Base-by-base conservation (phyloP, 2,113 vertebrate species). In the Arothron firmamentum region DNA sequence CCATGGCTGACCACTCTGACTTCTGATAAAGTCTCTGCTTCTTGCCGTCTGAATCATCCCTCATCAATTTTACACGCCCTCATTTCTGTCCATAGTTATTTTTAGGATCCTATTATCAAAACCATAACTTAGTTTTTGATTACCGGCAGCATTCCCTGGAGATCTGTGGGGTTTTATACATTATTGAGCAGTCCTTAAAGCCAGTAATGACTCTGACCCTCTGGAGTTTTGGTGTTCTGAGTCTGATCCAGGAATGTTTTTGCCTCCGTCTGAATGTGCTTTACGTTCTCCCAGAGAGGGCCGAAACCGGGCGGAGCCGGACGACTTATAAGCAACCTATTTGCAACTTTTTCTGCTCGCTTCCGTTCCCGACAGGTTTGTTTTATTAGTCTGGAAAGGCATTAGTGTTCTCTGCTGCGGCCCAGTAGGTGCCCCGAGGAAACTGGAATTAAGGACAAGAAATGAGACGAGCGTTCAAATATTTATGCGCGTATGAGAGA, bases 61-160 rank as follows among this genome's bases (percentile, higher is more conserved):
- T 79, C 88, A 89, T 89, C 78, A 79, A 86, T 88, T 88, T 87
- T 79, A 78, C 72, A 87, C 82, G 84, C 66, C 81, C 82, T 88
- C 75, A 74, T 89, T 88, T 85, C 85, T 87, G 75, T 84, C 77
- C 77, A 74, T 64, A 74, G 81, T 83, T 90, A 88, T 90, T 90
- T 90, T 84, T 89, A 88, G 85, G 82, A 70, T 56, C 64, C 79
- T 85, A 88, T 90, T 90, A 89, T 88, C 80, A 90, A 88, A 88
- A 80, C 80, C 80, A 75, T 84, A 84, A 88, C 86, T 89, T 84
- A 82, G 82, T 86, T 88, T 87, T 85, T 89, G 86, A 90, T 90
- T 89, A 85, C 83, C 53, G 82, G 75, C 74, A 79, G 52, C 65
- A 79, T 78, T 59, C 81, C 72, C 75, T 61, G 58, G 80, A 78